phyloP scores from a whole-genome alignment of 2,888 invertebrate species.

The Eupithecia exiguata region DNA sequence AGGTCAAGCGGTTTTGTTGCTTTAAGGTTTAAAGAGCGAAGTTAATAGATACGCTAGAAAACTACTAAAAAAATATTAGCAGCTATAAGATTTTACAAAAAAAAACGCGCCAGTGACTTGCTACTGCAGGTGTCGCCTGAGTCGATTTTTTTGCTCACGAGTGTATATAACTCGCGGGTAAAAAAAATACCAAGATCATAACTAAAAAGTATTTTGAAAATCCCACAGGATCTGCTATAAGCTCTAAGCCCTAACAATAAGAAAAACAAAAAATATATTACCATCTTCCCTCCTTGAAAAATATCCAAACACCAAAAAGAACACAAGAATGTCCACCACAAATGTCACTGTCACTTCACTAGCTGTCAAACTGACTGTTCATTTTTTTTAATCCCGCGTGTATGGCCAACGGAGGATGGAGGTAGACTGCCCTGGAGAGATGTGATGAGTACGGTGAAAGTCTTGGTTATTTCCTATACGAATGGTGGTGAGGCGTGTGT shows the following conservation, averaged over 20 bases:
- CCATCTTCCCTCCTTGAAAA: constrained; percentile 50
- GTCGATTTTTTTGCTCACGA: no score
- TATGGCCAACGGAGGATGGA: constrained; percentile 32
- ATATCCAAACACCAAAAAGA: constrained; percentile 52
- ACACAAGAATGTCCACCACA: constrained; percentile 31
- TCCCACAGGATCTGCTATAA: neutral
- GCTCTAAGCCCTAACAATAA: neutral
- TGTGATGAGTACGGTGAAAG: constrained; percentile 47
- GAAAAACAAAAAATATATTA: constrained; percentile 40
- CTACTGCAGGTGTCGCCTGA: no score
- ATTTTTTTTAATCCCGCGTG: constrained; percentile 50
- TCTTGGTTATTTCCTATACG: neutral
- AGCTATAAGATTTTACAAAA: no score
- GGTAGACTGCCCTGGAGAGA: constrained; percentile 11
- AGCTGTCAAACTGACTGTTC: constrained; percentile 48
- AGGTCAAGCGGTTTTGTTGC: neutral
- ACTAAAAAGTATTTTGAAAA: neutral
- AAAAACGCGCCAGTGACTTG: no score
- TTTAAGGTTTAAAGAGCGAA: neutral
- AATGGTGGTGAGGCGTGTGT: neutral
- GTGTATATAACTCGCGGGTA: no score
- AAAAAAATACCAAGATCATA: neutral
- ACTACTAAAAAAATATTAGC: no score
- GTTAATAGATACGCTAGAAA: neutral
- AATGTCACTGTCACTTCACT: constrained; percentile 53